Percentiles rank a stretch among this genome's conserved stretches.
Conservation (phyloP, 64 coral and sea anemone genomes). For the Stylophora pistillata region DNA sequence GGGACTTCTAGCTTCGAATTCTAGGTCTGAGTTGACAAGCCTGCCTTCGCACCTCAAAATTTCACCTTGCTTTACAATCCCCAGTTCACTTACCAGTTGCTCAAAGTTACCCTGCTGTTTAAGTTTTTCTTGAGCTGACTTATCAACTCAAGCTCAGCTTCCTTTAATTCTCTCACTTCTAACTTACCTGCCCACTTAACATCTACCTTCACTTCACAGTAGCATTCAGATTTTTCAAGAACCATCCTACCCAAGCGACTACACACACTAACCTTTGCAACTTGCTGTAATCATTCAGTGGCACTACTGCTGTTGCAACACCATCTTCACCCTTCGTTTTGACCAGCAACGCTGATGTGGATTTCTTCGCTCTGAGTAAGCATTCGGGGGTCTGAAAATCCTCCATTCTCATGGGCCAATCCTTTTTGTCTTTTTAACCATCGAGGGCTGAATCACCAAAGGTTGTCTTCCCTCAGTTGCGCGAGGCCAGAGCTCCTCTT, state of each 20-base stretch:
- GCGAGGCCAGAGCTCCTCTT: constrained; percentile 18
- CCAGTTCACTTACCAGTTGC: constrained; percentile 27
- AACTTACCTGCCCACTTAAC: constrained; percentile 1
- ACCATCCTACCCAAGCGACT: constrained; percentile 39
- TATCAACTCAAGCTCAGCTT: neutral
- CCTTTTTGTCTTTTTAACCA: constrained; percentile 6
- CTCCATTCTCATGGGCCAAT: constrained; percentile 25
- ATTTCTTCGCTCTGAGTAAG: constrained; percentile 5
- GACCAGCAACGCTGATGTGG: neutral
- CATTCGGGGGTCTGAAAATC: constrained; percentile 20
- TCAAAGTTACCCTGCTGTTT: neutral
- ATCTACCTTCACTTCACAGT: neutral
- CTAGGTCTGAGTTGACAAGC: constrained; percentile 41
- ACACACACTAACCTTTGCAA: constrained; percentile 29
- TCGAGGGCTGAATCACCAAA: constrained; percentile 55
- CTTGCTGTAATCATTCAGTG: constrained; percentile 13
- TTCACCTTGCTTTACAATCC: constrained; percentile 13
- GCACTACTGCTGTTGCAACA: neutral
- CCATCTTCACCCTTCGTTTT: neutral
- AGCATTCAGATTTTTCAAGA: constrained; percentile 39
- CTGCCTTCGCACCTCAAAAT: constrained; percentile 36
- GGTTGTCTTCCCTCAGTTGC: constrained; percentile 10
- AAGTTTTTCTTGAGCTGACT: neutral
- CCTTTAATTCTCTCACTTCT: neutral
- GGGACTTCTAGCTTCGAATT: constrained; percentile 22